These are phyloP conservation scores for Parambassis ranga DNA, from an alignment of 2,797 vertebrate genomes.

Conservation along the genomic window DNA sequence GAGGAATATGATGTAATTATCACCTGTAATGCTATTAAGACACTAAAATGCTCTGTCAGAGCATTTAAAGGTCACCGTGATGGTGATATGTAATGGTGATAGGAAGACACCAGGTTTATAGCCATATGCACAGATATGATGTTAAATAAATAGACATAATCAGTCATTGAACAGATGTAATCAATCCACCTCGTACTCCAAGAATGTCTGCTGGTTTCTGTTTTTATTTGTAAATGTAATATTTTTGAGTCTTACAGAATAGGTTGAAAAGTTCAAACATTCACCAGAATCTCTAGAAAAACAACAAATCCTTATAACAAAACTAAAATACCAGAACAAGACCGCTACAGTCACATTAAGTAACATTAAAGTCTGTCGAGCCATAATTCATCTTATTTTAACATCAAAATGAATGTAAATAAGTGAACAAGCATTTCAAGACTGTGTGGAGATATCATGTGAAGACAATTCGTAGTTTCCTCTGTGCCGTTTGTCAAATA, in stretches of 20 bases:
- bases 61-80: constrained; percentile 8
- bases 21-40: constrained; percentile 10
- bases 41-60: constrained; percentile 9
- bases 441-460: no score
- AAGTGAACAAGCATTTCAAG: no score
- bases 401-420: no score
- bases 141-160: background rate
- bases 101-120: background rate
- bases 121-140: background rate
- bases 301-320: no score
- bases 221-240: no score
- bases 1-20: constrained; percentile 24
- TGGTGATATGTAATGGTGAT: background rate
- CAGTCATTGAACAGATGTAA: no score
- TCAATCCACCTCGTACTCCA: no score
- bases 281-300: no score
- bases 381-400: constrained; percentile 1
- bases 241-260: no score
- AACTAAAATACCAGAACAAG: background rate
- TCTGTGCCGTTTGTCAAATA: background rate
- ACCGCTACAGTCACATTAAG: background rate
- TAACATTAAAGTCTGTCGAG: background rate
- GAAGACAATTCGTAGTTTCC: no score
- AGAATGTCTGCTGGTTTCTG: no score
- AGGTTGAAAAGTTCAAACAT: no score